phyloP scores from a whole-genome alignment of 2,888 invertebrate genomes.

The Odontothrips loti region DNA sequence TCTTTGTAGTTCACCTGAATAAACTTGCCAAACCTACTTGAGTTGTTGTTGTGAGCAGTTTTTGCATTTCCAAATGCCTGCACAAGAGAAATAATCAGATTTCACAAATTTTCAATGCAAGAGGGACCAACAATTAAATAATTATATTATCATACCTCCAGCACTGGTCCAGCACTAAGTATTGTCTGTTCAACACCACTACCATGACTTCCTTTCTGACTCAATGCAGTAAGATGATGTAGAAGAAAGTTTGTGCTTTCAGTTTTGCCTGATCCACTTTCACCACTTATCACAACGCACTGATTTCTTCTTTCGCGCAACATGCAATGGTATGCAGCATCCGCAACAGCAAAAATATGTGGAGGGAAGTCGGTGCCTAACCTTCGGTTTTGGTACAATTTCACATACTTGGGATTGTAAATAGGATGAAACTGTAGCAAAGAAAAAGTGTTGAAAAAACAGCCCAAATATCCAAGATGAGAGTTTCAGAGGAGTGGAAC shows the following conservation, averaged over 20 bases:
- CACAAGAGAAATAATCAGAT: slow-evolving; percentile 17
- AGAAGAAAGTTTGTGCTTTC: slow-evolving; percentile 93
- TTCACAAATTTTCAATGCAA: slow-evolving; percentile 27
- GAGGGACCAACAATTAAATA: background rate
- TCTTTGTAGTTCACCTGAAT: slow-evolving; percentile 97
- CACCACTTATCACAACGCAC: slow-evolving; percentile 93
- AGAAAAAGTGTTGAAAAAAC: slow-evolving; percentile 17
- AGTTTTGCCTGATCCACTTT: slow-evolving; percentile 94
- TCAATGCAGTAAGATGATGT: slow-evolving; percentile 90
- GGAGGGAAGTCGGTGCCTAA: slow-evolving; percentile 89
- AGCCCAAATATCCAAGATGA: background rate
- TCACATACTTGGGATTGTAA: slow-evolving; percentile 96
- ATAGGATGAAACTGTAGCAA: slow-evolving; percentile 79
- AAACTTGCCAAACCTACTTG: slow-evolving; percentile 95
- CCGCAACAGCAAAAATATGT: slow-evolving; percentile 94
- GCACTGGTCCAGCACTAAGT: slow-evolving; percentile 89
- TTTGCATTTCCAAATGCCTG: slow-evolving; percentile 97
- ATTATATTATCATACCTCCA: slow-evolving; percentile 58
- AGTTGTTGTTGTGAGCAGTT: slow-evolving; percentile 96
- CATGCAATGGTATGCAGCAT: slow-evolving; percentile 93
- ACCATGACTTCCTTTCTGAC: slow-evolving; percentile 89
- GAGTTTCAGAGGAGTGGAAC: background rate
- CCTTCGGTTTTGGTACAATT: slow-evolving; percentile 88
- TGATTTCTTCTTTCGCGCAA: slow-evolving; percentile 82
- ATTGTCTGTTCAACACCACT: slow-evolving; percentile 97